phyloP scores from a whole-genome alignment of 2,888 invertebrate species.

The Ennomos quercinarius region DNA sequence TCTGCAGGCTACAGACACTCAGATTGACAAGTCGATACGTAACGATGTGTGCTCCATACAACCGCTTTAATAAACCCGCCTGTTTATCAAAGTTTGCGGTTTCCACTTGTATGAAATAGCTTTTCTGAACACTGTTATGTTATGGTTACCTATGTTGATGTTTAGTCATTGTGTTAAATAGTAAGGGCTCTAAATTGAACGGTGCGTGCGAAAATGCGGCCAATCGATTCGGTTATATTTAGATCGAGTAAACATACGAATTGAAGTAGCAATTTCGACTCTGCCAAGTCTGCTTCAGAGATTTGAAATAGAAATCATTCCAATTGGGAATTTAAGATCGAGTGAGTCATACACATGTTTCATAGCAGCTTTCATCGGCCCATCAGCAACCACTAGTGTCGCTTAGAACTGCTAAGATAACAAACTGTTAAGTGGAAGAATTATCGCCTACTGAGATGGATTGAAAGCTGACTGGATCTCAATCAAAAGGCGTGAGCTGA shows the following conservation, averaged over 20 bases:
- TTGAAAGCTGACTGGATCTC: background rate
- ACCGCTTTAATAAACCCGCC: constrained; percentile 48
- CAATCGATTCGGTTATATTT: constrained; percentile 73
- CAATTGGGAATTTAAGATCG: constrained; percentile 40
- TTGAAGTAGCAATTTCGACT: constrained; percentile 31
- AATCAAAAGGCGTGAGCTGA: background rate
- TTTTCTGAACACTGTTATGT: constrained; percentile 55
- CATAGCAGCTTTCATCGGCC: constrained; percentile 63
- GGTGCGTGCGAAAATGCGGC: constrained; percentile 80
- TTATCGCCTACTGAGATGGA: constrained; percentile 21
- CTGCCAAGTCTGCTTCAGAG: constrained; percentile 9
- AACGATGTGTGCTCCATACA: constrained; percentile 32
- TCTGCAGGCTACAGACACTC: constrained; percentile 44
- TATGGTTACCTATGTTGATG: too few species aligned
- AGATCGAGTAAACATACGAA: constrained; percentile 60
- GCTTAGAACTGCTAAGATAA: constrained; percentile 23
- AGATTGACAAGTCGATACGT: constrained; percentile 55
- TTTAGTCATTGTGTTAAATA: constrained; percentile 69
- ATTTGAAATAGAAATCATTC: constrained; percentile 56
- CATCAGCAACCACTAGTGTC: constrained; percentile 44
- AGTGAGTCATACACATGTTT: constrained; percentile 50
- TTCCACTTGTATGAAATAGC: constrained; percentile 38
- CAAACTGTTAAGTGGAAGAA: constrained; percentile 26
- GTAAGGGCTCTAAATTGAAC: constrained; percentile 67
- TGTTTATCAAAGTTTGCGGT: constrained; percentile 55